Evolutionary conservation across 2,113 vertebrate species (phyloP), one percentile per base, ranked within the genome.

Genomic region (Crocuta crocuta): DNA sequence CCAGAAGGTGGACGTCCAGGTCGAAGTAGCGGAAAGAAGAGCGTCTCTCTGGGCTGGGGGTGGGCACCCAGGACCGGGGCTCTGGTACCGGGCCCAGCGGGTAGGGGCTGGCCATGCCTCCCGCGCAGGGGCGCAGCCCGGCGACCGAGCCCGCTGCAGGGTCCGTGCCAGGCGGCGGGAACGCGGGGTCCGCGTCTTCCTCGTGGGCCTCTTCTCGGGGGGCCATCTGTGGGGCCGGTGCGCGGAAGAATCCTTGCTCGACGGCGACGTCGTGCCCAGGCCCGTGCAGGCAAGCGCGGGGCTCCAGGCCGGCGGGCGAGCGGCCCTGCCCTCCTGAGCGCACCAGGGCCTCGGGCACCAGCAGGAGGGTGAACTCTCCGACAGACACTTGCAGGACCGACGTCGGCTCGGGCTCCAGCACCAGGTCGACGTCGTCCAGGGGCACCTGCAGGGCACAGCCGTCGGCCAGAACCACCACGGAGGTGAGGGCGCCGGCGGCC

Each of bases 341-440:
- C 43, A 82, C 50, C 66, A 96, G 88, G 31, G 61, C 50, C 73
- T 91, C 58, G 1, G 94, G 88, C 0, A 94, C 35, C 55, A 98
- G 79, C 50, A 97, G 1, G 24, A 96, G 21, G 2, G 50, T 95
- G 87, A 78, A 58, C 2, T 55, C 93, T 3, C 16, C 50, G 1
- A 97, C 31, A 7, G 58, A 48, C 33, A 96, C 96, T 50, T 82
- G 70, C 65, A 96, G 71, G 58, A 85, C 58, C 0, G 82, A 76
- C 13, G 84, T 9, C 0, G 95, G 83, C 53, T 43, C 16, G 0
- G 94, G 66, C 61, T 96, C 48, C 7, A 98, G 91, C 94, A 96
- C 24, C 50, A 97, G 53, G 26, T 79, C 91, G 66, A 94, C 61
- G 45, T 58, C 21, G 10, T 91, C 94, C 45, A 88, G 61, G 21